These are phyloP conservation scores for Natator depressus DNA, from an alignment of 2,113 vertebrate genomes.

Conservation along the genomic window DNA sequence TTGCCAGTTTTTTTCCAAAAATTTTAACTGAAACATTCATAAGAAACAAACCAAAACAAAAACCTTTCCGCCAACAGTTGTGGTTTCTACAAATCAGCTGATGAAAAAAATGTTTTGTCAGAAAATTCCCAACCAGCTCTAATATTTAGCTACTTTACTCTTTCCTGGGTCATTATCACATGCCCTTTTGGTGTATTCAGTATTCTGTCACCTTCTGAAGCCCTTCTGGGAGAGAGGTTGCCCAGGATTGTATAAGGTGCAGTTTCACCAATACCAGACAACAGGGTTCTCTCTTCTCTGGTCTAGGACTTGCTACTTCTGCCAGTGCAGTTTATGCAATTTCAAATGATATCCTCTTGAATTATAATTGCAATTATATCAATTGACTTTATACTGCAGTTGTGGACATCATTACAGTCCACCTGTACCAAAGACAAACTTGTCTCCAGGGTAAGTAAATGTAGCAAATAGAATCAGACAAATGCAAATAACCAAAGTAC, in stretches of 20 bases:
- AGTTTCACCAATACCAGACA: neutral
- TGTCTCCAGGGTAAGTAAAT: neutral
- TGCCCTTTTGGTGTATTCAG: too few relatives aligned
- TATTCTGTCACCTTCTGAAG: neutral
- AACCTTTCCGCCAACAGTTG: too few relatives aligned
- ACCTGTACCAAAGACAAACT: neutral
- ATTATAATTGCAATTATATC: neutral
- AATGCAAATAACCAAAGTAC: neutral
- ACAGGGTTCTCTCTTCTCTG: neutral
- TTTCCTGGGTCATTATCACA: neutral
- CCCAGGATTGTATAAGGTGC: neutral
- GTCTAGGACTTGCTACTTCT: neutral
- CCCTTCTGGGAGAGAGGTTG: neutral
- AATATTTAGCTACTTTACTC: neutral
- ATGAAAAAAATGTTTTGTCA: neutral
- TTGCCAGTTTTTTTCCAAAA: too few relatives aligned
- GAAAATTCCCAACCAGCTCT: too few relatives aligned
- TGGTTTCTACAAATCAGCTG: neutral
- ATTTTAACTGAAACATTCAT: too few relatives aligned
- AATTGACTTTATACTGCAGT: conserved; percentile 14
- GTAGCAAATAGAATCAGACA: neutral
- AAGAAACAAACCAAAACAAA: too few relatives aligned
- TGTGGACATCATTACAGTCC: neutral
- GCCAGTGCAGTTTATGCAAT: neutral
- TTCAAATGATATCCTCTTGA: conserved; percentile 12